phyloP scores from a whole-genome alignment of 2,888 invertebrate species.

The Plagiodera versicolora region DNA sequence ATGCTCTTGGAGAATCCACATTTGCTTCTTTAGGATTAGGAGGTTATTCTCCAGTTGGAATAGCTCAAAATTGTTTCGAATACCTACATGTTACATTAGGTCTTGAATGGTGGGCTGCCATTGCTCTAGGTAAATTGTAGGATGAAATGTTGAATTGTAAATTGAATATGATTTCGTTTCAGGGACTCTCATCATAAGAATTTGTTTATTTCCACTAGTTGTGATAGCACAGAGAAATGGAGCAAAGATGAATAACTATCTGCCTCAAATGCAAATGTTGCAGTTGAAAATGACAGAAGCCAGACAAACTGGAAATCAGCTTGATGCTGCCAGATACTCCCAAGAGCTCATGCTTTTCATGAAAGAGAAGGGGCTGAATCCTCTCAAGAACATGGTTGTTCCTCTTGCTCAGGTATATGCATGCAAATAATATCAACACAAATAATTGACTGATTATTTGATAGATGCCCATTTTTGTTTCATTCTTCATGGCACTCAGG shows the following conservation, averaged over 20 bases:
- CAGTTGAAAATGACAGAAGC: constrained; percentile 88
- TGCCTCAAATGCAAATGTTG: constrained; percentile 82
- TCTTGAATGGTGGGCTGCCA: constrained; percentile 93
- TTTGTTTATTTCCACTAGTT: constrained; percentile 82
- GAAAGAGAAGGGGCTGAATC: constrained; percentile 79
- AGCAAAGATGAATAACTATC: constrained; percentile 78
- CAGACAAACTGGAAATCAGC: constrained; percentile 73
- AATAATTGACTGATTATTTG: constrained; percentile 28
- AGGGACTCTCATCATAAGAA: constrained; percentile 78
- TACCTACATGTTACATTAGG: constrained; percentile 77
- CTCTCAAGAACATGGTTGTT: constrained; percentile 76
- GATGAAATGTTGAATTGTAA: background rate
- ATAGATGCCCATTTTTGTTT: constrained; percentile 83
- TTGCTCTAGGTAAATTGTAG: constrained; percentile 64
- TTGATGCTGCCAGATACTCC: constrained; percentile 74
- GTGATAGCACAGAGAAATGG: constrained; percentile 79
- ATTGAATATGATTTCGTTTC: constrained; percentile 30
- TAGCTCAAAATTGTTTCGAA: constrained; percentile 81
- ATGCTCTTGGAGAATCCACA: constrained; percentile 69
- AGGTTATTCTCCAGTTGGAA: constrained; percentile 79
- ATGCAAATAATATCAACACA: background rate
- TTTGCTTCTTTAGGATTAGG: constrained; percentile 82
- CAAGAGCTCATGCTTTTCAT: constrained; percentile 81
- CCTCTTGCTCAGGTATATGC: constrained; percentile 72
- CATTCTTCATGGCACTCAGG: constrained; percentile 86